These are phyloP conservation scores for Diadumene lineata DNA, from an alignment of 92 coral and sea anemone species.

Conservation along the genomic window DNA sequence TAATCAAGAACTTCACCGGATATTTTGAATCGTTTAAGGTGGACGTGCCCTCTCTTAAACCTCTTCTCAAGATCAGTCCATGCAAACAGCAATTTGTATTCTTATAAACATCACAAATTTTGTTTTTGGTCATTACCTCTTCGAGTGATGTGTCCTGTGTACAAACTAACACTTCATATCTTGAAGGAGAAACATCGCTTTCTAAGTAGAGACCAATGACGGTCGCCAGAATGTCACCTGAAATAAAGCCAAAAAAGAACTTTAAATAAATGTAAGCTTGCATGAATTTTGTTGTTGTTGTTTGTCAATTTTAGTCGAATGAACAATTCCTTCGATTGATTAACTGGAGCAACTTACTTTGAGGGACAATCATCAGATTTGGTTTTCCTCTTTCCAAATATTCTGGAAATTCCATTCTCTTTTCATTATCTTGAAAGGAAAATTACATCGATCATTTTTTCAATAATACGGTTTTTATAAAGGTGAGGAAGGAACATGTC, in stretches of 20 bases:
- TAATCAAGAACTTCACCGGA: too few species aligned
- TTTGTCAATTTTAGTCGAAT: not conserved
- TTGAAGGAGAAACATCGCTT: conserved; percentile 50
- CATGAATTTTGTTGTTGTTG: not conserved
- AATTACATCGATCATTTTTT: not conserved
- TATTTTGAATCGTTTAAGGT: too few species aligned
- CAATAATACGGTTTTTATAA: not conserved
- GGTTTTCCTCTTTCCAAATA: conserved; percentile 70
- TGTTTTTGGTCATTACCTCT: conserved; percentile 67
- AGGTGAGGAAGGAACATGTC: not conserved
- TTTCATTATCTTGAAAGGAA: conserved; percentile 13
- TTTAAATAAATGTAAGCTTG: not conserved
- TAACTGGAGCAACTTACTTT: conserved; percentile 25
- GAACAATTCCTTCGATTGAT: not conserved
- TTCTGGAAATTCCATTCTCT: conserved; percentile 35
- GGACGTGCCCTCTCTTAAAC: too few species aligned
- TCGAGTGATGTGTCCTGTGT: conserved; percentile 79
- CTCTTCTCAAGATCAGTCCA: too few species aligned
- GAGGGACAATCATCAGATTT: conserved; percentile 70
- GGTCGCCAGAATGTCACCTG: conserved; percentile 70
- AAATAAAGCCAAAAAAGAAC: not conserved
- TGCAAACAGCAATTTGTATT: too few species aligned
- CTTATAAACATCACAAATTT: too few species aligned
- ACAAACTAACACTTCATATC: conserved; percentile 83
- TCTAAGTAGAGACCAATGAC: conserved; percentile 38